Conservation (phyloP, 1,140 invertebrate species). For the Ectropis grisescens region DNA sequence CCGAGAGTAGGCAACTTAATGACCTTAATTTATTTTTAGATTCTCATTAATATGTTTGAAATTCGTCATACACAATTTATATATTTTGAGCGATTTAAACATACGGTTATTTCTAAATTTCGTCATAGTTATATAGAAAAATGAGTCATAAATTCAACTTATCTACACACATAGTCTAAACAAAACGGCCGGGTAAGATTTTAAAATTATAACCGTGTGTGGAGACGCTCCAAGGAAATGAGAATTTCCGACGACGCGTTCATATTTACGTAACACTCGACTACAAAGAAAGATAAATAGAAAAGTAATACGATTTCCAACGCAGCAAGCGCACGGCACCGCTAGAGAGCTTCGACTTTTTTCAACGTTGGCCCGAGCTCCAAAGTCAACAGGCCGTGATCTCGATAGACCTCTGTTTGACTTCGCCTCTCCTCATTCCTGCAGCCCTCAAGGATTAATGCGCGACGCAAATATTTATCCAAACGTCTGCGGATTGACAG, state of each 20-base stretch:
- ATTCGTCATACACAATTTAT: no score
- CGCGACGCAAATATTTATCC: conserved; percentile 65
- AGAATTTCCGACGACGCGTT: conserved; percentile 52
- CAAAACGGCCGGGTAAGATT: no score
- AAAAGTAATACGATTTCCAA: conserved; percentile 61
- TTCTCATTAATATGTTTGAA: no score
- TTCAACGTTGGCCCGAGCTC: conserved; percentile 17
- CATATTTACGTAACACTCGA: conserved; percentile 66
- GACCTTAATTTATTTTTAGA: no score
- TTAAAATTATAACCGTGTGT: no score
- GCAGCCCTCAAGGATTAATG: conserved; percentile 60
- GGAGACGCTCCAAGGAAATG: no score
- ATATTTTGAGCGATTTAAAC: no score
- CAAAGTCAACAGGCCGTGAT: conserved; percentile 45
- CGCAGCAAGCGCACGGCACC: conserved; percentile 16
- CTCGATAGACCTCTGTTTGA: conserved; percentile 42
- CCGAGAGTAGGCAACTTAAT: no score
- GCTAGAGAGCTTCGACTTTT: conserved; percentile 39
- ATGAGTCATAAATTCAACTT: no score
- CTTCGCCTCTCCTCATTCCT: conserved; percentile 36
- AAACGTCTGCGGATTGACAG: conserved; percentile 67
- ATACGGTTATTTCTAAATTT: no score
- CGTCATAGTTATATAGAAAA: no score
- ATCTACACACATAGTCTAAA: no score
- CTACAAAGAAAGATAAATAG: conserved; percentile 66